A percentile compares a stretch with the other conserved stretches of the same genome.
These are phyloP conservation scores for Podarcis cretensis DNA, from an alignment of 2,113 vertebrate species.

Conservation along the genomic window DNA sequence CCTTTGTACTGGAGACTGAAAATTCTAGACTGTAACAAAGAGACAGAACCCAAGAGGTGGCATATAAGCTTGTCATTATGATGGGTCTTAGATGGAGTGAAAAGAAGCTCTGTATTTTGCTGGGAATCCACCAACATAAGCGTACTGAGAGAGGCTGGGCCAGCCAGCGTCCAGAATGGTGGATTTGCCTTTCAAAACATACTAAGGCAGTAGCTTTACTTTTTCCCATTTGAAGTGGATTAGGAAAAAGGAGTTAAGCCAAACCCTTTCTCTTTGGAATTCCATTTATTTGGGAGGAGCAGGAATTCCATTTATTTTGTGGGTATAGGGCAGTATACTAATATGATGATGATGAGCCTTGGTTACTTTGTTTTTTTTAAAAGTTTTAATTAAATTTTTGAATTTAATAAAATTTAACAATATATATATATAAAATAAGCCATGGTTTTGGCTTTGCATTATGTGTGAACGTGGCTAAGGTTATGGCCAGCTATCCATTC, in stretches of 20 bases:
- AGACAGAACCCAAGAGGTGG: not conserved
- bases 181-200: not conserved
- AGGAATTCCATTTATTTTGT: not conserved
- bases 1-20: no score
- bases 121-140: not conserved
- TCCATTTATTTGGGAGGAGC: not conserved
- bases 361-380: no score
- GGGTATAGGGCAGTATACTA: no score
- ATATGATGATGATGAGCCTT: no score
- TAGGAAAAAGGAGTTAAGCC: not conserved
- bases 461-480: no score
- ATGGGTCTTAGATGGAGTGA: no score
- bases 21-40: not conserved
- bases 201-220: no score
- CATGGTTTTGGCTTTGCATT: no score
- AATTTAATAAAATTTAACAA: no score
- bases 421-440: no score
- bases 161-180: not conserved
- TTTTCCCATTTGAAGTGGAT: not conserved
- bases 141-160: not conserved
- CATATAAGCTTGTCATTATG: not conserved
- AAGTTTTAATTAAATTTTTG: no score
- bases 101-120: not conserved
- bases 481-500: no score
- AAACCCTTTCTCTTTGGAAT: not conserved